Evolutionary conservation across 2,113 vertebrate species (phyloP), one percentile per base, ranked within the genome.

Genomic region (Trichomycterus rosablanca): DNA sequence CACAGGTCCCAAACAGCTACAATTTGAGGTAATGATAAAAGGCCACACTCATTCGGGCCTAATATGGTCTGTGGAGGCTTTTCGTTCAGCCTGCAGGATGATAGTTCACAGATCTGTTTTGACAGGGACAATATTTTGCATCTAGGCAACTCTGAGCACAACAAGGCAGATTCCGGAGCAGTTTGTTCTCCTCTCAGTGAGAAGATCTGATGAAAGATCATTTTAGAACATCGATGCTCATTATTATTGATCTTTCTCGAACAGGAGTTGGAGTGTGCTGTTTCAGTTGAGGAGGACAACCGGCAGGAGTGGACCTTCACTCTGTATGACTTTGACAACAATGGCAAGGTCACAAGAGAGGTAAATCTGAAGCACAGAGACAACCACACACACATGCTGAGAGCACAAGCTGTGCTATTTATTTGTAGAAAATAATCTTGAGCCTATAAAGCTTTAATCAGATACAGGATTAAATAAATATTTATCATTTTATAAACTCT

Each of bases 251-350:
- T n/a, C 7, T 40, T 61, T 59, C 71, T 66, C 80, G 76, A 87
- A 78, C 80, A 98, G 95, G 96, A 98, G 82, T 68, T 98, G 76
- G 93, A 98, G 78, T 98, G 96, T 69, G 95, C 97, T 9, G 93
- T 98, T 71, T 98, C 96, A 1, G 88, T 98, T 78, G 95, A 97
- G 84, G 94, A 98, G 74, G 91, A 96, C 76, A 97, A 94, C 84
- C 88, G 93, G 59, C 95, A 98, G 82, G 96, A 98, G 77, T 98
- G 96, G 96, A 98, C 96, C 59, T 98, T 98, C 80, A 98, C 95
- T 9, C 89, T 98, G 18, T 98, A 98, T 4, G 96, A 98, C 88
- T 98, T 98, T 68, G 95, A 98, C 88, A 98, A 98, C 87, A 98
- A 89, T 1, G 95, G 95, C 78, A 93, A 93, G 89, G 95, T 98